phyloP scores from a whole-genome alignment of 2,888 invertebrate genomes.

The Ptychoptera contaminata region DNA sequence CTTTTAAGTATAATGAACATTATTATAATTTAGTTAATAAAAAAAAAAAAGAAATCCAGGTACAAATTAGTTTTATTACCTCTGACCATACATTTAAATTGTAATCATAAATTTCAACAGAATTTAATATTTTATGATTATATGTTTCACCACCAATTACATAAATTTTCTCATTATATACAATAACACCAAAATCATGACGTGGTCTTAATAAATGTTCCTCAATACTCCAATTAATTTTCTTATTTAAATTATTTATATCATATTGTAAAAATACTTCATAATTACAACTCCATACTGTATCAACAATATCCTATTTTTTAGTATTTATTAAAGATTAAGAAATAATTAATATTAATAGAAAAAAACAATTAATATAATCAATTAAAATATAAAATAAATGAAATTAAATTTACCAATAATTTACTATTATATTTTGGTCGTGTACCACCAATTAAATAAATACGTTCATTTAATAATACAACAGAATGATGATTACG shows the following conservation, averaged over 20 bases:
- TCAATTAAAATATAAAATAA: neutral
- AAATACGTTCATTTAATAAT: slow-evolving; percentile 44
- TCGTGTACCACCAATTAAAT: slow-evolving; percentile 15
- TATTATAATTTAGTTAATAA: no score
- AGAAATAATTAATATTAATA: neutral
- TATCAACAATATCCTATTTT: neutral
- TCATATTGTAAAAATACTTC: no score
- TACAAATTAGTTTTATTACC: neutral
- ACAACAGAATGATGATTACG: slow-evolving; percentile 48
- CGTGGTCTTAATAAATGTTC: neutral
- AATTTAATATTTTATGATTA: neutral
- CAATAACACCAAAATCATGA: neutral
- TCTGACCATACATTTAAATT: neutral
- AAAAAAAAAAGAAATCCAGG: no score
- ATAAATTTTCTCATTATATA: neutral
- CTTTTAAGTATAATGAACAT: no score
- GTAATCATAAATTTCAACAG: neutral
- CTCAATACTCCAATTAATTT: neutral
- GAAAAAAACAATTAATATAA: neutral
- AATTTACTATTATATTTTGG: neutral
- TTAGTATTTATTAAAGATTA: no score
- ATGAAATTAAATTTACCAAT: neutral
- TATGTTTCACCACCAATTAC: neutral
- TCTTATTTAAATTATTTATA: neutral
- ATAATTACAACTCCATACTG: neutral